Evolutionary conservation across 1,140 invertebrate genomes (phyloP).

Genomic region (Rhyacophila brunnea): DNA sequence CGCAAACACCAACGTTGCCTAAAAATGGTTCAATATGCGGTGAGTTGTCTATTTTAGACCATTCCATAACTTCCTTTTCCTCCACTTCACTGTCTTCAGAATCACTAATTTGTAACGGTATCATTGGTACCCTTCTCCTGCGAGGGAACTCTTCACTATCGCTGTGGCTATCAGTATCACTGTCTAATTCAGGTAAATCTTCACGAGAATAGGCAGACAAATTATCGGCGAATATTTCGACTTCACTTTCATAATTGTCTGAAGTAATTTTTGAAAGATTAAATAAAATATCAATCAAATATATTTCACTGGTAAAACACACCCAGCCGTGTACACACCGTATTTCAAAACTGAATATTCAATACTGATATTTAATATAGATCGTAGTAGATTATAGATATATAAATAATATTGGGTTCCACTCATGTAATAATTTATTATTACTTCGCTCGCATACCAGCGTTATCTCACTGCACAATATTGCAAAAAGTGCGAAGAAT

Average conservation of each 20-base stretch:
- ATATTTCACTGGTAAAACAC: too few species aligned
- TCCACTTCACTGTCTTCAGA: conserved; percentile 6
- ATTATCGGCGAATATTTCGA: conserved; percentile 9
- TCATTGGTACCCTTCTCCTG: conserved; percentile 5
- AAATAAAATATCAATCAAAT: neutral
- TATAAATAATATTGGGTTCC: too few species aligned
- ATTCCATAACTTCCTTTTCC: conserved; percentile 1
- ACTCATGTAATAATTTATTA: too few species aligned
- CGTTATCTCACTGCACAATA: too few species aligned
- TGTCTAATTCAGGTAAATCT: conserved; percentile 3
- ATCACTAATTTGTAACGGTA: conserved; percentile 8
- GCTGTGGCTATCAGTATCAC: neutral
- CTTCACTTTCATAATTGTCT: conserved; percentile 4
- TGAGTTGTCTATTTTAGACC: conserved; percentile 11
- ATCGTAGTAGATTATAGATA: too few species aligned
- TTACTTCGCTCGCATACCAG: too few species aligned
- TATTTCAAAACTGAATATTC: too few species aligned
- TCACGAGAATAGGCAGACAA: conserved; percentile 4
- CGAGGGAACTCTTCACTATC: conserved; percentile 4
- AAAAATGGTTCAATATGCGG: conserved; percentile 4
- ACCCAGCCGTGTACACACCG: too few species aligned
- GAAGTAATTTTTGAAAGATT: conserved; percentile 1
- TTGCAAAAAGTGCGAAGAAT: too few species aligned
- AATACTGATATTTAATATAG: too few species aligned
- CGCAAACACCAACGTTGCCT: neutral